These are phyloP conservation scores for Dorcus hopei DNA, from an alignment of 2,888 invertebrate species.

Conservation along the genomic window DNA sequence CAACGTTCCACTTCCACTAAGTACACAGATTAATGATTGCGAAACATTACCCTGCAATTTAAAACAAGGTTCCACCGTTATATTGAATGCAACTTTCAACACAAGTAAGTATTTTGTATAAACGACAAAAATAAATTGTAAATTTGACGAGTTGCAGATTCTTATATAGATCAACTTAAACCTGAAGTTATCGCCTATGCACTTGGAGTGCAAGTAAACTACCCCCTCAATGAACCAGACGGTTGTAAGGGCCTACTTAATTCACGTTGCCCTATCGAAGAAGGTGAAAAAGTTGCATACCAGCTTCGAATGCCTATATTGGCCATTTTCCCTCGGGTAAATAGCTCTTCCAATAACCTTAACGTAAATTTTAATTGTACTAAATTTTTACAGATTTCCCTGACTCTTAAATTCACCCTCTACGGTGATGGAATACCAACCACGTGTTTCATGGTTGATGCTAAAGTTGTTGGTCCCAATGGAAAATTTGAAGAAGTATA, in stretches of 20 bases:
- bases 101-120: not conserved
- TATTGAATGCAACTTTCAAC: not conserved
- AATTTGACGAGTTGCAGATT: not conserved
- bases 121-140: not conserved
- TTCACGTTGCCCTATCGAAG: not conserved
- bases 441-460: not conserved
- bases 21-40: not conserved
- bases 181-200: conserved; percentile 1
- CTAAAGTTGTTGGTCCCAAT: not conserved
- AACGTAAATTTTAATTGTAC: not conserved
- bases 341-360: not conserved
- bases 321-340: not conserved
- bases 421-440: not conserved
- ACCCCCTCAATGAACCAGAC: not conserved
- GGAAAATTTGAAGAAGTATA: too few relatives aligned
- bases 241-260: conserved; percentile 2
- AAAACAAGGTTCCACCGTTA: not conserved
- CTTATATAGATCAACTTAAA: not conserved
- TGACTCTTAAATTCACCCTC: not conserved
- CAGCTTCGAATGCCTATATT: not conserved
- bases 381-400: not conserved
- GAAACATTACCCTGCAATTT: not conserved
- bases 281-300: not conserved
- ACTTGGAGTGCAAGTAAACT: not conserved
- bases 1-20: not conserved